Evolutionary conservation across 2,797 vertebrate species (phyloP), one percentile per base, ranked within the genome.

Genomic region (Fistularia tabacaria): DNA sequence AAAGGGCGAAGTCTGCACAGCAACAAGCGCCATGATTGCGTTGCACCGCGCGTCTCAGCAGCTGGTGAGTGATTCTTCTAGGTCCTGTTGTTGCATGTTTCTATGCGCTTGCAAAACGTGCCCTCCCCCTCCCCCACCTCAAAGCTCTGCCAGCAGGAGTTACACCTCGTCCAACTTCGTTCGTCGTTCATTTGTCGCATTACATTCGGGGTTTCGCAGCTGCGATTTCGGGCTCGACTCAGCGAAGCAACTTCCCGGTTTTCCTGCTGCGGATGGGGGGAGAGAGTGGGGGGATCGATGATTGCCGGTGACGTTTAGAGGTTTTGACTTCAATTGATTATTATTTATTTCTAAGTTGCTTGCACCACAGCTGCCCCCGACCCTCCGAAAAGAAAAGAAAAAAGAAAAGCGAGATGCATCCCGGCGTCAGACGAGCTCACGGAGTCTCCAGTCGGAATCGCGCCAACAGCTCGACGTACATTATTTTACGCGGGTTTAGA

Each of bases 21-120:
- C 91, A 92, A 92, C 90, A 92, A 90, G 88, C 88, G 85, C 88
- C 88, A 86, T 82, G 83, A 90, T 88, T 91, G 88, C 89, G 89
- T 90, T 77, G 88, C 87, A 73, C 67, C 54, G 78, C 44, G 84
- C 82, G 85, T 85, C 85, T 85, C 83, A 79, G 86, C 85, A 84
- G 83, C 89, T 90, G 89, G 88, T 88, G 86, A 91, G 91, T 90
- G 88, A 86, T 83, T 85, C 83, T 87, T 82, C 81, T 86, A 82
- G 77, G n/a, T 90, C 88, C 86, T 88, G 85, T 88, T 76, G 86
- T 85, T 89, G 88, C 86, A 85, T 87, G 90, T 91, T 90, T 87
- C 85, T 90, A 87, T 88, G 83, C 81, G 79, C 73, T 80, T 61
- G 81, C 87, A 77, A 79, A 91, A 88, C 85, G 82, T 87, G 87